Base-by-base conservation (phyloP, 2,113 vertebrate species). In the Empidonax traillii region DNA sequence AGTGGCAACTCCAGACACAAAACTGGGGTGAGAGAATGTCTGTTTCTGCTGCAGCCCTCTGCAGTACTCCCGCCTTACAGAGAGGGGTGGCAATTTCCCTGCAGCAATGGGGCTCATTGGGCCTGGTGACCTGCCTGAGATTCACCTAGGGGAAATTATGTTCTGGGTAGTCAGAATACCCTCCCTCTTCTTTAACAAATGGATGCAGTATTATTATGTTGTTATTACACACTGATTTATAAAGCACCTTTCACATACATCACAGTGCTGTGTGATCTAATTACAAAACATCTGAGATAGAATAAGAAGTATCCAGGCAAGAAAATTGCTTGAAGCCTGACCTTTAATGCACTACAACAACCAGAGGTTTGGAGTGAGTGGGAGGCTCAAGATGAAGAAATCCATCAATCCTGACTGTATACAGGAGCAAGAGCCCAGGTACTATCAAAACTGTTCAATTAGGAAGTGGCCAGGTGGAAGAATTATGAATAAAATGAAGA, bases 211-310 rank as follows among this genome's bases (percentile, higher is more conserved):
- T 84, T 82, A 37, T 91, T 85, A 87, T 83, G 68, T 68, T 92
- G 28, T 87, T 85, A 87, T 94, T 93, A 74, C 39, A 77, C 20
- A 71, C 73, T 93, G 86, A 94, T 95, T 95, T 96, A 95, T 91
- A 92, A 88, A 88, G 43, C 24, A 37, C 39, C 25, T 89, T 91
- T 74, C 89, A 91, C 67, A 80, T 94, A 68, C 31, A 93, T 93
- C 94, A 96, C 35, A 43, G 52, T 51, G 37, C 31, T 84, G 61
- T 78, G 35, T 59, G 61, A 91, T 94, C 75, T 95, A 95, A 96
- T 85, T 96, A 87, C 41, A 41, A 90, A 89, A 81, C 31, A 83
- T 63, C 41, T 82, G 55, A 91, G 74, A 87, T 61, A 67, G 86
- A 91, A 44, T 91, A 76, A 91, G 72, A 85, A 85, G 31, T 81